Base-by-base conservation (phyloP, 2,888 invertebrate genomes). In the Synanthedon tipuliformis region DNA sequence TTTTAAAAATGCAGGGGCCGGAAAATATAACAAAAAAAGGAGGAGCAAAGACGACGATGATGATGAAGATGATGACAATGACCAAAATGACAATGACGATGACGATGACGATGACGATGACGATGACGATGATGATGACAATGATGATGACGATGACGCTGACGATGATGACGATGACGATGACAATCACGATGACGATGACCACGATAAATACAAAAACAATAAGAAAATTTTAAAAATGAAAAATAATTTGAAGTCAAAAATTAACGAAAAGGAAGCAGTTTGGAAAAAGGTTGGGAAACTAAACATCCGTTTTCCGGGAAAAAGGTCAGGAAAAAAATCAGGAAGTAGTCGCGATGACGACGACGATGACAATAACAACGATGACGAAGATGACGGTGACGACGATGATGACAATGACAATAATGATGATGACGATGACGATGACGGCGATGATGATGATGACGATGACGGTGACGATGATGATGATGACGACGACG, bases 71-170 rank as follows among this genome's bases (percentile, higher is more conserved):
- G 68, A 76, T 40, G 66, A 73, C 40, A 67, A 76, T 8, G 57
- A 60, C 3, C 51, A 57, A 3, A 54, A 59, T 7, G 57, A 56
- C n/a, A 76, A 77, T 15, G 68, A 57, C 11, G 56, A 68, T 48
- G 61, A 65, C 34, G 61, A 66, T 7, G 83, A 75, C n/a, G 71
- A 81, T 50, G 66, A 71, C 18, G 68, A 77, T 8, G 68, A 73
- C n/a, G 66, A 75, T 4, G 71, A 76, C 10, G 71, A 80, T 2
- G 69, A 78, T 12, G 69, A 73, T 50, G 70, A 86, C 10, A 81
- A 88, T 8, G 81, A 89, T 1, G 78, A 88, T 1, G 78, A 89
- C 15, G 81, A 88, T 15, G 82, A 88, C n/a, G 78, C 88, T 27
- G 81, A 88, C 1, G 81, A 89, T 1, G 78, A 89, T 0, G 78